phyloP scores from a whole-genome alignment of 2,888 invertebrate genomes.

The Rhagium mordax region DNA sequence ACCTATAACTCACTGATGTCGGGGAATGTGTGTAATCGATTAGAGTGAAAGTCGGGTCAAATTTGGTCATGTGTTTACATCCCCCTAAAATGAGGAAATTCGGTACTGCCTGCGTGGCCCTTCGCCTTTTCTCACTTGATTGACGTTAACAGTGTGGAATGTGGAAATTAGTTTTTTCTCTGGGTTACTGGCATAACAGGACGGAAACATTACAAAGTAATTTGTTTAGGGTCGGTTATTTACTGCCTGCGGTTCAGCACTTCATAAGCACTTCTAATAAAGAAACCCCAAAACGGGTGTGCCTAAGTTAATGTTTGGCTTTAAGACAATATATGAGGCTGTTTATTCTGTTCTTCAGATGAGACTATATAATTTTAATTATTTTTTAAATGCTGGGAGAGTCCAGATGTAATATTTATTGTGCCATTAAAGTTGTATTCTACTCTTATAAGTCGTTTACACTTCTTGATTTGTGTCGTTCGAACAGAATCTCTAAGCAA shows the following conservation, averaged over 20 bases:
- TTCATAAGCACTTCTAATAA: constrained; percentile 31
- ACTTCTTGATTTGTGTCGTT: background rate
- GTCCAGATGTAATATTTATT: background rate
- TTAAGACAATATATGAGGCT: background rate
- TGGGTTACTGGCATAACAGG: constrained; percentile 35
- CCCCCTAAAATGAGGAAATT: constrained; percentile 1
- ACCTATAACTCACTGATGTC: constrained; percentile 14
- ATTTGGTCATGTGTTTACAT: constrained; percentile 15
- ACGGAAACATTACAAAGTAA: constrained; percentile 37
- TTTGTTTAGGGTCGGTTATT: constrained; percentile 39
- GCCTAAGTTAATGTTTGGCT: constrained; percentile 1
- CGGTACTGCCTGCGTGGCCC: background rate
- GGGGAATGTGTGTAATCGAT: constrained; percentile 28
- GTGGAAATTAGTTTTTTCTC: constrained; percentile 39
- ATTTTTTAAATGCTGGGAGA: background rate
- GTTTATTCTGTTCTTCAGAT: background rate
- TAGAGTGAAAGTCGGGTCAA: constrained; percentile 11
- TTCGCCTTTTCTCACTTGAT: constrained; percentile 28
- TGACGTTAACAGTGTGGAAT: constrained; percentile 41
- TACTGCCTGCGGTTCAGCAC: constrained; percentile 31
- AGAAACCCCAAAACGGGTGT: constrained; percentile 8
- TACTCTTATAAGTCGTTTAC: background rate
- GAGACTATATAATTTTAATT: background rate
- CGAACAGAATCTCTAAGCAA: background rate
- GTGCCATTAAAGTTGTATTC: background rate